phyloP scores from a whole-genome alignment of 2,113 vertebrate species.

The Pampusana beccarii region DNA sequence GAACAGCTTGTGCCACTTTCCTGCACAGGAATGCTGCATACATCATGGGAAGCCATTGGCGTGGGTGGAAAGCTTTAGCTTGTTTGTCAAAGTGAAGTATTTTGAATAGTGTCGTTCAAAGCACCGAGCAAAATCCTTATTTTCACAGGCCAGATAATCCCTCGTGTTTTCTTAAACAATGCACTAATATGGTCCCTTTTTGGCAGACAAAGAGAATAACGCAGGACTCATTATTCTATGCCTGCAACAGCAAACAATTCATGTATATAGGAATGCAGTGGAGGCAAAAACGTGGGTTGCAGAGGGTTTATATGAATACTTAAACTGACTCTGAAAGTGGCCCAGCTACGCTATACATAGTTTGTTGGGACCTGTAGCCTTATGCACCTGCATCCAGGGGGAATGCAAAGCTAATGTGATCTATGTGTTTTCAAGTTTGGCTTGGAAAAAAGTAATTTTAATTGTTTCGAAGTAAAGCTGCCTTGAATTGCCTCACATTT shows the following conservation, averaged over 20 bases:
- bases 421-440: neutral
- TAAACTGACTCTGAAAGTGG: neutral
- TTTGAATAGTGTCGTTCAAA: conserved; percentile 41
- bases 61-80: conserved; percentile 54
- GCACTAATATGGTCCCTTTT: neutral
- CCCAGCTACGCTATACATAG: neutral
- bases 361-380: neutral
- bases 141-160: conserved; percentile 37
- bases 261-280: neutral
- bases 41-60: neutral
- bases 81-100: conserved; percentile 27
- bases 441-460: neutral
- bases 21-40: conserved; percentile 32
- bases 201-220: conserved; percentile 22
- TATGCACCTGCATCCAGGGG: neutral
- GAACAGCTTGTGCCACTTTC: conserved; percentile 48
- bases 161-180: conserved; percentile 29
- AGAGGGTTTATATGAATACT: neutral
- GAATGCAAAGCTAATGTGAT: neutral
- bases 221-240: neutral
- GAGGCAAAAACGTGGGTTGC: neutral
- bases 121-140: conserved; percentile 20
- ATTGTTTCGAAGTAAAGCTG: neutral
- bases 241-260: neutral
- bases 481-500: neutral